Base-by-base conservation (phyloP, 2,113 vertebrate genomes). In the Peromyscus leucopus region DNA sequence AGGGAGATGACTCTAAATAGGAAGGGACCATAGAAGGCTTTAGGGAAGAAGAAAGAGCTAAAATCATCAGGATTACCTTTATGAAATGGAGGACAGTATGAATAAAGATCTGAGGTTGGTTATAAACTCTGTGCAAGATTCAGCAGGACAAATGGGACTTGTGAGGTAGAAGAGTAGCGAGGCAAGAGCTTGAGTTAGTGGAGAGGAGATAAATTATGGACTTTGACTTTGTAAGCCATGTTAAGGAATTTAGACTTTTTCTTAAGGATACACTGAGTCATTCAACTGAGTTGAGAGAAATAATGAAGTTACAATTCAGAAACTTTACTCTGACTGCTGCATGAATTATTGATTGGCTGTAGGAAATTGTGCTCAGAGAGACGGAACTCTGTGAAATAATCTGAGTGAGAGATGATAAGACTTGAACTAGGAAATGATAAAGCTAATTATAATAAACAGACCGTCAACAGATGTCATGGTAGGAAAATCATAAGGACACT, bases 301-400 rank as follows among this genome's bases (percentile, higher is more conserved):
- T 22, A 79, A 91, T 65, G 89, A 80, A 89, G 48, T 57, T 61
- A 57, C 11, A 28, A 28, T 72, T 89, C 63, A 92, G 10, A 55
- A 91, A 61, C 89, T 51, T 91, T 95, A 71, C 65, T 92, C 48
- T 82, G 46, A 72, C n/a, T 86, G 36, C 26, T 36, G 8, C 82
- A 28, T 78, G 36, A 91, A 26, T 65, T 39, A 65, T 65, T 36
- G 39, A 93, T 31, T 71, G 72, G 11, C 76, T 48, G 2, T 2
- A 51, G 22, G 46, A 72, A 55, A 92, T 82, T 86, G 22, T 51
- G 61, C 4, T 69, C n/a, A 83, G 15, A 12, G 76, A 85, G 76
- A 51, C 4, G 78, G 46, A 76, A 39, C 16, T 15, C n/a, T 91
- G n/a, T 89, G 26, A 71, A 69, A 80, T 78, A 91, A 87, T 87